Evolutionary conservation across 2,888 invertebrate genomes (phyloP), one percentile per base, ranked within the genome.

Genomic region (Pyrocoelia pectoralis): DNA sequence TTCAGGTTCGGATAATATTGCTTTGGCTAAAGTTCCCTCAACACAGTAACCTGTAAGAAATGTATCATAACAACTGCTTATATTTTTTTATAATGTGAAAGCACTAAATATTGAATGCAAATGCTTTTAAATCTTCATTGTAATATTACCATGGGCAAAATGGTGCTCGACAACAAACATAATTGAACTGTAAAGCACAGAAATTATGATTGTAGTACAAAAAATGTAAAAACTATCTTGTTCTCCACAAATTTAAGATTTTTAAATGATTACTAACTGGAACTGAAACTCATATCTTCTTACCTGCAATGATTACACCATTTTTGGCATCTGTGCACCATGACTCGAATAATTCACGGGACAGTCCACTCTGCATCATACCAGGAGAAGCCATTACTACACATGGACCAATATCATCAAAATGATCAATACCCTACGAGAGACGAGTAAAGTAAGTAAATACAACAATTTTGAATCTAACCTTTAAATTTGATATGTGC

Each of bases 361-460:
- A 98, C 15, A 99, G 83, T 0, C 99, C 99, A 74, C 95, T 97
- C 84, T 99, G 99, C 95, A 99, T 95, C 98, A 99, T 99, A 78
- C 99, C 99, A 0, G 99, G 99, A 0, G 96, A 95, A 1, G 99
- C 99, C 93, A 99, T 94, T 18, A 99, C 93, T n/a, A 99, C 98
- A 77, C 98, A 99, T 0, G 99, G 99, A 0, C 99, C 99, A 58
- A 98, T 94, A 82, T 99, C 99, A 74, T 99, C 98, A 83, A 99
- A 99, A 82, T 99, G 98, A 79, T 99, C 99, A 76, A 99, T 98
- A 43, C 98, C 95, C 91, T 94, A 80, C 1, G 76, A 65, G 58
- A 54, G 46, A 15, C 24, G 14, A 5, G 58, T 10, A 13, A 29
- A 28, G 38, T 8, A n/a, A 17, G 18, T 13, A 29, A 12, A 33